Evolutionary conservation across 2,113 vertebrate genomes (phyloP), one percentile per base, ranked within the genome.

Genomic region (Aythya baeri): DNA sequence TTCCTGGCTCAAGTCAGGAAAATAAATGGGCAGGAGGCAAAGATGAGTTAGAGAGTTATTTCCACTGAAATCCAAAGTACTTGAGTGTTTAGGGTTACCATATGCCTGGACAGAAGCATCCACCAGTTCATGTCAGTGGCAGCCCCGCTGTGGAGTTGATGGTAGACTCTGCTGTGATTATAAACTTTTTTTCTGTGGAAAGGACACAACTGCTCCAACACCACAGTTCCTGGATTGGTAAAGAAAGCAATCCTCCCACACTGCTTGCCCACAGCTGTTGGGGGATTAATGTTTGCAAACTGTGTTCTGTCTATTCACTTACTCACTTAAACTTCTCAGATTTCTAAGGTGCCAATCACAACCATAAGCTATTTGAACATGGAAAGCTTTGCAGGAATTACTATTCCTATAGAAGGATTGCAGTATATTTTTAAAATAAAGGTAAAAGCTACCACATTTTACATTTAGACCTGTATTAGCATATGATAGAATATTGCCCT

Each of bases 401-500:
- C 54, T 86, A 63, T 61, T 86, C 70, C 18, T 71, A 1, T 72
- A 88, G 78, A 61, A 83, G 84, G 78, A 96, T 52, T 81, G 59
- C n/a, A 77, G 65, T 61, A 32, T 7, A 2, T 76, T 75, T 83
- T 38, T n/a, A 13, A 54, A 96, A 89, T 81, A 83, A 94, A 86
- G 59, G 75, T 95, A 75, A 71, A 88, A 94, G 61, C 43, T 57
- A 96, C 29, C 6, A 65, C 3, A 43, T 86, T 86, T 93, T 94
- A 74, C 88, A 36, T 93, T 95, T 61, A 83, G 68, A 81, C 62
- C 86, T 78, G 55, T 86, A 96, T 94, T 96, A 93, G 68, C 79
- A 86, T 88, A 81, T 5, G 46, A 94, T 38, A 76, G 55, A 94
- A 91, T 77, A 93, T 1, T 86, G 79, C 57, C 90, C 83, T 91